These are phyloP conservation scores for Sorex maritimensis DNA, from an alignment of 2,797 vertebrate genomes.

Conservation along the genomic window DNA sequence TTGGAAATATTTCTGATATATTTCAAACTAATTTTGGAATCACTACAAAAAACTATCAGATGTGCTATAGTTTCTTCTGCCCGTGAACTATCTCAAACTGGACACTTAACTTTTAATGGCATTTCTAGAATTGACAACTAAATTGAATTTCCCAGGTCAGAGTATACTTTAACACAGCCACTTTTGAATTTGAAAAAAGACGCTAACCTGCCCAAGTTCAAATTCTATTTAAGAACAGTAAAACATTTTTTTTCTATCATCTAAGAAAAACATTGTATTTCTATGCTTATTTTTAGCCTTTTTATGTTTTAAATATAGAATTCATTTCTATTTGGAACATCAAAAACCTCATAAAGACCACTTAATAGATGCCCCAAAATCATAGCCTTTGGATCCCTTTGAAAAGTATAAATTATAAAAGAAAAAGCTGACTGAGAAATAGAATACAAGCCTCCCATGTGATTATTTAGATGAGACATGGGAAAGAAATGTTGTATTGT, in stretches of 20 bases:
- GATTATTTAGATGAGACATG: conserved; percentile 6
- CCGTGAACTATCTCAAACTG: conserved; percentile 43
- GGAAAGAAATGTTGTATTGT: neutral
- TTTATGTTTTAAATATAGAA: neutral
- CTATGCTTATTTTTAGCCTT: neutral
- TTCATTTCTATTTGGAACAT: neutral
- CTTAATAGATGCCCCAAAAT: conserved; percentile 58
- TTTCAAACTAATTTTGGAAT: conserved; percentile 22
- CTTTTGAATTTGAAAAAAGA: conserved; percentile 41
- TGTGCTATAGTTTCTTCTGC: conserved; percentile 44
- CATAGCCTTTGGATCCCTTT: conserved; percentile 2
- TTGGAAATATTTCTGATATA: conserved; percentile 30
- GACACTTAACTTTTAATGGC: conserved; percentile 10
- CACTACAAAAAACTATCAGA: conserved; percentile 52
- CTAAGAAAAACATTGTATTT: conserved; percentile 35
- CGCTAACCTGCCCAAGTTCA: neutral
- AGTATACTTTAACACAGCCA: neutral
- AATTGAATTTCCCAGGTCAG: conserved; percentile 50
- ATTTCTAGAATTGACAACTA: conserved; percentile 4
- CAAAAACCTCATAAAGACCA: conserved; percentile 25
- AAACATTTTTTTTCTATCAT: conserved; percentile 21
- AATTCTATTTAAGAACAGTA: conserved; percentile 36
- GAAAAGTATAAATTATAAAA: conserved; percentile 58
- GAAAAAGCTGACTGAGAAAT: conserved; percentile 8
- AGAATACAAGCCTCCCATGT: conserved; percentile 26